Percentiles rank a stretch among this genome's conserved stretches.
phyloP scores from a whole-genome alignment of 2,113 vertebrate species.

The Cephalophus harveyi region DNA sequence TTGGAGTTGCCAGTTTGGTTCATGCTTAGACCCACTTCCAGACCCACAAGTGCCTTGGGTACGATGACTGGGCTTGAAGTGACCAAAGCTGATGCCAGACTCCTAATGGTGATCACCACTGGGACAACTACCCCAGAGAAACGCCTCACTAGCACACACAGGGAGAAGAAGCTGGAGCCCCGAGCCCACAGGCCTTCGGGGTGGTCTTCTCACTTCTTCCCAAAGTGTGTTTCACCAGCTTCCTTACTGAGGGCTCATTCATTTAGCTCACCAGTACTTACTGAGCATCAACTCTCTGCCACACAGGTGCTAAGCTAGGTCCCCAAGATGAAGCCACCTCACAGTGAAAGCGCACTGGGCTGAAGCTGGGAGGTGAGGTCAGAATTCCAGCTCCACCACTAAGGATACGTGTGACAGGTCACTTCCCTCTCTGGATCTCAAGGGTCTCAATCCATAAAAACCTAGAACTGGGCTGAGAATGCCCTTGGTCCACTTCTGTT shows the following conservation, averaged over 20 bases:
- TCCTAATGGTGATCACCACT: not conserved
- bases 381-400: not conserved
- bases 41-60: not conserved
- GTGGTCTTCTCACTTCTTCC: not conserved
- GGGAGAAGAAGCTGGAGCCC: not conserved
- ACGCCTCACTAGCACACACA: not conserved
- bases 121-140: not conserved
- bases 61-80: constrained; percentile 10
- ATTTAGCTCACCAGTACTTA: not conserved
- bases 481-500: not conserved
- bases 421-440: not conserved
- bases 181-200: not conserved
- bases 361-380: not conserved
- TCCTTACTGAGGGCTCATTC: not conserved
- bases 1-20: constrained; percentile 36
- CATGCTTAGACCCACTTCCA: not conserved
- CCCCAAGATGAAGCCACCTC: not conserved
- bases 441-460: not conserved
- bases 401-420: not conserved
- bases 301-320: not conserved
- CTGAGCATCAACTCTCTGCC: not conserved
- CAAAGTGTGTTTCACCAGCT: not conserved
- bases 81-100: not conserved
- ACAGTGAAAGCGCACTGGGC: not conserved
- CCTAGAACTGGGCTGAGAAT: not conserved